Evolutionary conservation across 2,888 invertebrate species (phyloP), one percentile per base, ranked within the genome.

Genomic region (Leptinotarsa peninsularis): DNA sequence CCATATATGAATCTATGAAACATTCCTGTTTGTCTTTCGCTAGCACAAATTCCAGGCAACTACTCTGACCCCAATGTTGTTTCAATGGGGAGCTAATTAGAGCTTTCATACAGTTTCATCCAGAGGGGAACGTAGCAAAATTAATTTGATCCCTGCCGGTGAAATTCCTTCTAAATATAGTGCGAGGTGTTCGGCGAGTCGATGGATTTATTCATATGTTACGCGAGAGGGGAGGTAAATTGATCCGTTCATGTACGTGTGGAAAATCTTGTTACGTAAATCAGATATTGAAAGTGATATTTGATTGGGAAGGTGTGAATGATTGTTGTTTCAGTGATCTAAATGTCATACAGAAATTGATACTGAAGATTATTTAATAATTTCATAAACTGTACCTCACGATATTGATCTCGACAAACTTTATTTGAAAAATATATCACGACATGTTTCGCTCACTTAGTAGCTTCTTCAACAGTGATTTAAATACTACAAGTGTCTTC

Each of bases 11-110:
- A 43, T 43, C 10, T 33, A 63, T 18, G 27, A 63, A 63, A 33
- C 63, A 33, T 63, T 33, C 5, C 27, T 63, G 63, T 63, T 63
- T 63, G 43, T 43, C 18, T 63, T 43, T 33, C 33, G 63, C 63
- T 43, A n/a, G n/a, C 13, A n/a, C 15, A 63, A 63, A 63, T 63
- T 63, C 27, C 43, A 15, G 33, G 63, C 63, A 63, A 63, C 33
- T 33, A 63, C 15, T 63, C 17, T 14, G 17, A 63, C 63, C 63
- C 63, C 63, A n/a, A 63, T 63, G 63, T 63, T 43, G 33, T 63
- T 63, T 63, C 43, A 63, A 63, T 63, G 63, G 63, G 63, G 63
- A 63, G 63, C 63, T 63, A 33, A 63, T 63, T 63, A 33, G 33
- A 33, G 63, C 63, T 63, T 63, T 63, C 63, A 63, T 63, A 33